Evolutionary conservation across 2,888 invertebrate species (phyloP).

Genomic region (Dryocosmus kuriphilus): DNA sequence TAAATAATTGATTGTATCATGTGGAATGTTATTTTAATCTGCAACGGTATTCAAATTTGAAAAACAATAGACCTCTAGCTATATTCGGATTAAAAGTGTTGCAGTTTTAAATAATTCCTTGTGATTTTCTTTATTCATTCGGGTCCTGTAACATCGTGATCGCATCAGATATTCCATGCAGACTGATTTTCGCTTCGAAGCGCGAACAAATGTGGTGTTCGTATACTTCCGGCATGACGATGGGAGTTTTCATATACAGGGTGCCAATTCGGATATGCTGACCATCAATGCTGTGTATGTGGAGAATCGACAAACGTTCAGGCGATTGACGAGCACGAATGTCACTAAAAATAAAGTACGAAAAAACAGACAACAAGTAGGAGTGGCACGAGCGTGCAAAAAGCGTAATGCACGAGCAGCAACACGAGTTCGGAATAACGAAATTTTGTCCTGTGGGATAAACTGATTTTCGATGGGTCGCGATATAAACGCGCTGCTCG

Average conservation of each 20-base stretch:
- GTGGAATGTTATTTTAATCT: not conserved
- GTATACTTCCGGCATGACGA: conserved; percentile 7
- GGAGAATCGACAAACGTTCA: conserved; percentile 44
- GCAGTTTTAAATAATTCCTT: not conserved
- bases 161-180: not conserved
- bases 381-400: conserved; percentile 24
- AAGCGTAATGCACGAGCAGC: conserved; percentile 21
- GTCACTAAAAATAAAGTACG: conserved; percentile 24
- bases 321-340: conserved; percentile 24
- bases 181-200: not conserved
- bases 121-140: not conserved
- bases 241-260: conserved; percentile 43
- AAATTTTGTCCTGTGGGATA: conserved; percentile 39
- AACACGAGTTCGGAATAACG: conserved; percentile 36
- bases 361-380: conserved; percentile 38
- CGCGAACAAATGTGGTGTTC: conserved; percentile 1
- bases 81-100: not conserved
- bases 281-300: conserved; percentile 43
- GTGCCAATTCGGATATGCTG: conserved; percentile 45
- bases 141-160: not conserved
- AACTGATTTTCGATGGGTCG: conserved; percentile 49
- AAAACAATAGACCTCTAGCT: not conserved
- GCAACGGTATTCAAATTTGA: too few species aligned
- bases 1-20: not conserved
- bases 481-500: conserved; percentile 41